These are phyloP conservation scores for Atherinosoma microstoma DNA, from an alignment of 2,797 vertebrate species.

Conservation along the genomic window DNA sequence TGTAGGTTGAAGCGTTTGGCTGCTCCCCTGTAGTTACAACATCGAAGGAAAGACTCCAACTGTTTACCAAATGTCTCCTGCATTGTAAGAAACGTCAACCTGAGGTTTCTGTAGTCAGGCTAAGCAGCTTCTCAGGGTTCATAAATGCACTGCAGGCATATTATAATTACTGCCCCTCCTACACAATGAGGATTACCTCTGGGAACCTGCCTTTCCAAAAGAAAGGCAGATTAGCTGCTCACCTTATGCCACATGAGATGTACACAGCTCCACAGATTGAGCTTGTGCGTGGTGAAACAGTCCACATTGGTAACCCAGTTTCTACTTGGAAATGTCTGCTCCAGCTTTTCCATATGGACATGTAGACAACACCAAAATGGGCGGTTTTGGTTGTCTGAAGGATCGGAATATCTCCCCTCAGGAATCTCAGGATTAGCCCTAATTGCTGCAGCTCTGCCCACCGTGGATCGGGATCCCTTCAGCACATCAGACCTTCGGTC, in stretches of 20 bases:
- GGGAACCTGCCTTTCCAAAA: constrained; percentile 60
- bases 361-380: constrained; percentile 47
- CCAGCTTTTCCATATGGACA: constrained; percentile 67
- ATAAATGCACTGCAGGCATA: constrained; percentile 68
- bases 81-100: constrained; percentile 12
- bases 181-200: constrained; percentile 70
- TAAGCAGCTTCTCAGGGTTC: constrained; percentile 62
- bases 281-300: background rate
- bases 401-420: constrained; percentile 75
- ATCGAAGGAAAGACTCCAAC: background rate
- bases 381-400: constrained; percentile 70
- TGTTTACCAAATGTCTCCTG: background rate
- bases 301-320: background rate
- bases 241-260: constrained; percentile 50
- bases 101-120: constrained; percentile 21
- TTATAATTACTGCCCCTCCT: constrained; percentile 67
- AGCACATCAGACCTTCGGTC: constrained; percentile 44
- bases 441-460: constrained; percentile 56
- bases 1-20: background rate
- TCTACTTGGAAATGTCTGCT: constrained; percentile 66
- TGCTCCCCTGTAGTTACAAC: background rate
- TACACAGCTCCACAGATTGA: constrained; percentile 6
- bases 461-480: constrained; percentile 53
- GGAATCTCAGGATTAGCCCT: constrained; percentile 73
- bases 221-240: constrained; percentile 66